Conservation (phyloP, 2,113 vertebrate genomes). For the Parotia lawesii region DNA sequence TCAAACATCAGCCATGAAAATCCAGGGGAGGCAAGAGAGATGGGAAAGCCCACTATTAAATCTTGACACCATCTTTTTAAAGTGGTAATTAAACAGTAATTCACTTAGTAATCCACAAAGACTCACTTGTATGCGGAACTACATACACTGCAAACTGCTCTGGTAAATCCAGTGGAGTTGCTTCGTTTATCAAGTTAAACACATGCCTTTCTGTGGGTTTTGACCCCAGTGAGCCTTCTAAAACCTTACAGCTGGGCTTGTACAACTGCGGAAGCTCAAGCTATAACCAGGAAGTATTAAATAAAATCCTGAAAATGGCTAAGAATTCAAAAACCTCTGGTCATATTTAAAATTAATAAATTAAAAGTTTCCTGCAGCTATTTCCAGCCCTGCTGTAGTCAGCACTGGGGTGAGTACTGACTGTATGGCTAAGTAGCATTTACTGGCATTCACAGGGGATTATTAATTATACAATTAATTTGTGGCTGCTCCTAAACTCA, state of each 20-base stretch:
- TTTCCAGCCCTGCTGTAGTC: background rate
- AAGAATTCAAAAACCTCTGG: background rate
- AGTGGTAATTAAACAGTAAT: conserved; percentile 4
- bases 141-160: background rate
- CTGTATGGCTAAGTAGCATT: background rate
- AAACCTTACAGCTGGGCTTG: background rate
- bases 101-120: background rate
- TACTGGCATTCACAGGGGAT: background rate
- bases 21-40: background rate
- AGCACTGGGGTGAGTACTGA: background rate
- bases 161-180: background rate
- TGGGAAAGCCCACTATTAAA: background rate
- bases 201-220: background rate
- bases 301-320: background rate
- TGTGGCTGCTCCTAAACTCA: background rate
- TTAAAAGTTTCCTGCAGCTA: background rate
- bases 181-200: background rate
- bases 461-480: background rate
- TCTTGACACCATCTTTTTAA: background rate
- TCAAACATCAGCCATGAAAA: background rate
- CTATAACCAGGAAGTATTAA: background rate
- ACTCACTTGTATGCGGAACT: background rate
- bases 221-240: background rate
- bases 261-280: background rate
- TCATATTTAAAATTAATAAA: background rate